A percentile compares a stretch with the other conserved stretches of the same genome.
Conservation (phyloP, 2,113 vertebrate species). For the Thymallus thymallus region DNA sequence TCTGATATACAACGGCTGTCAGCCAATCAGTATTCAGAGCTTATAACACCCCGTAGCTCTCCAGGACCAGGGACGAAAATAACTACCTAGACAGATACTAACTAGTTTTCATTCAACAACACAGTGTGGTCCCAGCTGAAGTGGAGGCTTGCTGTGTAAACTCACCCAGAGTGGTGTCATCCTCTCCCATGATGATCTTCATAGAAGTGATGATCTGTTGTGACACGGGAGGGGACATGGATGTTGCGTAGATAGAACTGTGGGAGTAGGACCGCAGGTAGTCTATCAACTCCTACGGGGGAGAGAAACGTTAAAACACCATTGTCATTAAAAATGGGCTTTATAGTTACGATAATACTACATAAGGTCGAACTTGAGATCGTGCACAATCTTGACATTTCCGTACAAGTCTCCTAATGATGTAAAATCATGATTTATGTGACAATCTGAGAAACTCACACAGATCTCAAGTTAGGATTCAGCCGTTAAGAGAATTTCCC, state of each 20-base stretch:
- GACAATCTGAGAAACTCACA: too few relatives aligned
- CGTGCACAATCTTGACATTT: neutral
- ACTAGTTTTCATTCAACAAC: neutral
- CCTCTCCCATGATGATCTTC: slow-evolving; percentile 94
- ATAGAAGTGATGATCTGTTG: slow-evolving; percentile 91
- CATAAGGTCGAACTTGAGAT: neutral
- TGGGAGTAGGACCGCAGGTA: slow-evolving; percentile 91
- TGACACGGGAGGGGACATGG: slow-evolving; percentile 86
- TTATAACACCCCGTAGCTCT: neutral
- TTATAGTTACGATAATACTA: neutral
- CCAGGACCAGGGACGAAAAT: neutral
- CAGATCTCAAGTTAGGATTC: too few relatives aligned
- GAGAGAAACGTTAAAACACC: neutral
- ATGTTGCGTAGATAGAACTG: slow-evolving; percentile 88
- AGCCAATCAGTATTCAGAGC: neutral
- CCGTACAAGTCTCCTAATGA: too few relatives aligned
- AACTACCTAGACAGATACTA: neutral
- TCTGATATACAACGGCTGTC: too few relatives aligned
- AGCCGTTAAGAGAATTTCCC: too few relatives aligned
- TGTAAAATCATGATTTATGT: too few relatives aligned
- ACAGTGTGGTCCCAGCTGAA: neutral
- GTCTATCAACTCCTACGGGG: slow-evolving; percentile 85
- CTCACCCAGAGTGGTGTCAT: slow-evolving; percentile 86
- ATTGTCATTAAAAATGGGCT: neutral
- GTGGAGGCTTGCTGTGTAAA: slow-evolving; percentile 15